Evolutionary conservation across 2,888 invertebrate species (phyloP).

Genomic region (Cyaniris semiargus): DNA sequence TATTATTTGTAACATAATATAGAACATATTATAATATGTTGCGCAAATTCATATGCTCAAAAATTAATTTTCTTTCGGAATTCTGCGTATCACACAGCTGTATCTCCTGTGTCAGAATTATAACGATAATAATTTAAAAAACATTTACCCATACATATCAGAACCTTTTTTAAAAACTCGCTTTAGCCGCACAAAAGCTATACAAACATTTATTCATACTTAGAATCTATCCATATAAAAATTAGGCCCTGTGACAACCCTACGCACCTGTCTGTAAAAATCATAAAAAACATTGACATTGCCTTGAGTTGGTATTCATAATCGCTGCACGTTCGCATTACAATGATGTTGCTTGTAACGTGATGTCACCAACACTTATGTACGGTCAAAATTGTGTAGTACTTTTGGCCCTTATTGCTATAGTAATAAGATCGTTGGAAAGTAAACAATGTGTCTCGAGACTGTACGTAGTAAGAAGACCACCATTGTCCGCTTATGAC

Average conservation of each 20-base stretch:
- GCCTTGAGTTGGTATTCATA: conserved; percentile 26
- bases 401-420: neutral
- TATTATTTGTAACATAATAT: neutral
- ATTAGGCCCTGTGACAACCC: neutral
- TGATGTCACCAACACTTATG: conserved; percentile 49
- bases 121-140: no score
- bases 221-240: neutral
- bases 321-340: conserved; percentile 18
- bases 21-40: neutral
- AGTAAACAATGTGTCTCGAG: neutral
- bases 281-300: conserved; percentile 18
- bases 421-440: neutral
- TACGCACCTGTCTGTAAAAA: neutral
- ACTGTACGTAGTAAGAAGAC: neutral
- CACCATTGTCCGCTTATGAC: neutral
- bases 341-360: conserved; percentile 37
- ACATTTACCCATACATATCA: no score
- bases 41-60: neutral
- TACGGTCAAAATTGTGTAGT: neutral
- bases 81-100: neutral
- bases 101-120: neutral
- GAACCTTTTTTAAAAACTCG: neutral
- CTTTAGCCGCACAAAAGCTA: neutral
- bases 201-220: neutral
- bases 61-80: neutral